phyloP scores from a whole-genome alignment of 2,113 vertebrate genomes.

The Zapornia atra region DNA sequence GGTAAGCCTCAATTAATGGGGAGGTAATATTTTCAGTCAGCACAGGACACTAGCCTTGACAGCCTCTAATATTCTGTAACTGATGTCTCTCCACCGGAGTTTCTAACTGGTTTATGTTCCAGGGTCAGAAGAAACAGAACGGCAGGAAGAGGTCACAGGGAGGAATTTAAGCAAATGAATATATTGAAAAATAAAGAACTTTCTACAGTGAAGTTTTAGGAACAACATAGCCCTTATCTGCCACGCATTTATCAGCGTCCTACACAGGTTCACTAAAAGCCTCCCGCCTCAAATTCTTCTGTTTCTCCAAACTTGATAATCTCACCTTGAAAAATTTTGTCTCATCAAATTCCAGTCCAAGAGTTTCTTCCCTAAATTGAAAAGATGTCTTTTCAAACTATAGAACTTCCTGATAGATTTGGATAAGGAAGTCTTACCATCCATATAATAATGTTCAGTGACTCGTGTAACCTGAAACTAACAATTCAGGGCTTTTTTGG shows the following conservation, averaged over 20 bases:
- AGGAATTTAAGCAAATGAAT: background rate
- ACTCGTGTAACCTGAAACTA: background rate
- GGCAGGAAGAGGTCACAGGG: background rate
- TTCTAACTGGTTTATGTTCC: background rate
- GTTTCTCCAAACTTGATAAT: background rate
- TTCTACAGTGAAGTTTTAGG: fast-evolving
- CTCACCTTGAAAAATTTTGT: background rate
- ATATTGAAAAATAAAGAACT: background rate
- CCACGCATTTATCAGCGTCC: background rate
- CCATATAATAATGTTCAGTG: background rate
- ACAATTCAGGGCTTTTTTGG: fast-evolving
- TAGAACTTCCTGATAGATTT: background rate
- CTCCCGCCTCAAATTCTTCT: background rate
- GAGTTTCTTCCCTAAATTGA: background rate
- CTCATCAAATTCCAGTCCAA: background rate
- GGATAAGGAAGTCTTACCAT: background rate
- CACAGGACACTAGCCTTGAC: background rate
- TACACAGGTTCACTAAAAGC: background rate
- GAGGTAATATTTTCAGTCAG: background rate
- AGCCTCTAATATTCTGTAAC: background rate
- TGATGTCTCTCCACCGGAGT: fast-evolving
- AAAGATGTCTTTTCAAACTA: background rate
- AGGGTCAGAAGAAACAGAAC: background rate
- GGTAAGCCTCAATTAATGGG: background rate
- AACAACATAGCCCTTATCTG: background rate